Conservation (phyloP, 2,113 vertebrate genomes). For the Xyrauchen texanus region DNA sequence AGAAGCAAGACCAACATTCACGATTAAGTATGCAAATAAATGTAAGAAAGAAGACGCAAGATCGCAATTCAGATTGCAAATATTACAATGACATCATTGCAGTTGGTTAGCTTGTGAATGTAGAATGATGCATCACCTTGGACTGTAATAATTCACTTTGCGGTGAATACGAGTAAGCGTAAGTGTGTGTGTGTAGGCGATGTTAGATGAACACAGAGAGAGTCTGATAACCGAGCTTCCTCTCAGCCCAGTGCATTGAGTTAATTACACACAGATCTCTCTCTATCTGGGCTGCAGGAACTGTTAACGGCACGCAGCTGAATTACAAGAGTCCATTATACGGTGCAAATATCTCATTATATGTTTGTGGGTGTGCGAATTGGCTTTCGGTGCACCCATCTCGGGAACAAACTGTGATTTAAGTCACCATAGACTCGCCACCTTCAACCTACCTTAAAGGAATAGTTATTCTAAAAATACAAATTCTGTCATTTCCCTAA, state of each 20-base stretch:
- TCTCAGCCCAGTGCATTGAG: conserved; percentile 11
- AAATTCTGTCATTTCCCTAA: neutral
- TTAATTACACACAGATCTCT: conserved; percentile 23
- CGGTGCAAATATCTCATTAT: conserved; percentile 1
- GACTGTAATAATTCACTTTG: neutral
- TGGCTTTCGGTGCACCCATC: neutral
- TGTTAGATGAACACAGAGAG: neutral
- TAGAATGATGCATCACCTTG: neutral
- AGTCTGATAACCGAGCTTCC: neutral
- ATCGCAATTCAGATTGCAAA: too few species aligned
- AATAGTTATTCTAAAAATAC: neutral
- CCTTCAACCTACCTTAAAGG: neutral
- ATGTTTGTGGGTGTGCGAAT: conserved; percentile 24
- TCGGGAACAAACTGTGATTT: too few species aligned
- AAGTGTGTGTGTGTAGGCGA: conserved; percentile 1
- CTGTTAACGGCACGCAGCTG: neutral
- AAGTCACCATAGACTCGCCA: too few species aligned
- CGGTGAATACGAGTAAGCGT: neutral
- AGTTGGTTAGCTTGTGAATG: too few species aligned
- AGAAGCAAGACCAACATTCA: too few species aligned
- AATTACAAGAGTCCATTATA: conserved; percentile 26
- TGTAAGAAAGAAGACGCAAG: neutral
- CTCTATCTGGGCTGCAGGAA: conserved; percentile 10
- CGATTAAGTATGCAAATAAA: neutral
- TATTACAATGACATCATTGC: too few species aligned